Evolutionary conservation across 2,797 vertebrate species (phyloP).

Genomic region (Enteromius treurensis): DNA sequence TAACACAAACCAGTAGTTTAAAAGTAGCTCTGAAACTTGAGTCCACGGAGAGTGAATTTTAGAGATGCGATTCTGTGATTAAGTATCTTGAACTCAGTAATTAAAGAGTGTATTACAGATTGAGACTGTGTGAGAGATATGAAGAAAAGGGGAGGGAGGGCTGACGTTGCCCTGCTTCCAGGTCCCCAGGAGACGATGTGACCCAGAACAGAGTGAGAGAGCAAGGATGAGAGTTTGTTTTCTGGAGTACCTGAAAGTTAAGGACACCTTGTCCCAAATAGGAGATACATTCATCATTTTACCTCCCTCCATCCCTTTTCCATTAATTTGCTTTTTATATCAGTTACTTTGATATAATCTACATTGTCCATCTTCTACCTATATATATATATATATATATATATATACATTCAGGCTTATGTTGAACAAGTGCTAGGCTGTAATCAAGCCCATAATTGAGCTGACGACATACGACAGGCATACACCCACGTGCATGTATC

Average conservation of each 20-base stretch:
- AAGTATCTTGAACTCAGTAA: conserved; percentile 53
- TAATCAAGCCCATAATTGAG: not conserved
- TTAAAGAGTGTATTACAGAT: conserved; percentile 49
- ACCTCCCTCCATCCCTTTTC: conserved; percentile 27
- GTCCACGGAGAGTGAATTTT: conserved; percentile 34
- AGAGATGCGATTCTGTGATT: conserved; percentile 51
- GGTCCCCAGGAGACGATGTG: conserved; percentile 72
- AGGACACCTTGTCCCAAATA: conserved; percentile 79
- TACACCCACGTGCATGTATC: not conserved
- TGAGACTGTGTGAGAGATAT: conserved; percentile 41
- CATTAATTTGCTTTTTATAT: conserved; percentile 31
- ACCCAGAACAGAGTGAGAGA: conserved; percentile 78
- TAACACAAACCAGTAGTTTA: not conserved
- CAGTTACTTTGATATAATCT: conserved; percentile 50
- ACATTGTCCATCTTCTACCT: conserved; percentile 18
- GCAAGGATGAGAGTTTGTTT: conserved; percentile 72
- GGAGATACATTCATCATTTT: conserved; percentile 72
- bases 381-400: not conserved
- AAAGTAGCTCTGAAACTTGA: not conserved
- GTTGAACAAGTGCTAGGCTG: not conserved
- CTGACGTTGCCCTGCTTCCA: conserved; percentile 72
- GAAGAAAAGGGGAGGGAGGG: conserved; percentile 69
- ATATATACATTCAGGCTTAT: not conserved
- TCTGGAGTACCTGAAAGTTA: conserved; percentile 79
- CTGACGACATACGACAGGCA: not conserved